Conservation (phyloP, 2,888 invertebrate species). For the Automeris io region DNA sequence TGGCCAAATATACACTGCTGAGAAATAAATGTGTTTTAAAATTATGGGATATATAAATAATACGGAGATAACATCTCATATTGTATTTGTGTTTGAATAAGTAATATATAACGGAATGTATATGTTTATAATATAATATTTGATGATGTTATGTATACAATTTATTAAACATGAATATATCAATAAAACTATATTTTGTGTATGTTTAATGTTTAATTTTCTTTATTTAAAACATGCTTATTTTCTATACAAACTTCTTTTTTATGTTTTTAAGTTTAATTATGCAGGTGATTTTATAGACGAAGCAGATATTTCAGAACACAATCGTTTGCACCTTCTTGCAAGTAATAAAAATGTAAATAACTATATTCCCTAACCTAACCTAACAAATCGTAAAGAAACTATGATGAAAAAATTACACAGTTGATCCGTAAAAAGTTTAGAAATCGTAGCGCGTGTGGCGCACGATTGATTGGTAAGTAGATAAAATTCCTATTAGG, state of each 20-base stretch:
- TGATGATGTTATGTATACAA: conserved; percentile 78
- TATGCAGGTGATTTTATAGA: too few relatives aligned
- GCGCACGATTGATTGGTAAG: too few relatives aligned
- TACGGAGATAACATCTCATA: conserved; percentile 74
- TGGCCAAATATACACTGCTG: too few relatives aligned
- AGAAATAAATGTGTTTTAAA: conserved; percentile 53
- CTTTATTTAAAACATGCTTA: neutral
- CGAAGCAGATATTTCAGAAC: too few relatives aligned
- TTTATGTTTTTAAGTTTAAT: neutral
- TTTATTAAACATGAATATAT: conserved; percentile 78
- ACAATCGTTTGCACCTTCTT: too few relatives aligned
- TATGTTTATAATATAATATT: conserved; percentile 77
- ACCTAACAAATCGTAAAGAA: too few relatives aligned
- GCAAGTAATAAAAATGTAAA: too few relatives aligned
- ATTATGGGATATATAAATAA: conserved; percentile 56
- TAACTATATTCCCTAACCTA: too few relatives aligned
- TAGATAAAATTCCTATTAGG: too few relatives aligned
- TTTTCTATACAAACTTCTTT: neutral
- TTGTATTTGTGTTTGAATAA: conserved; percentile 75
- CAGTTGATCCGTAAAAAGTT: too few relatives aligned
- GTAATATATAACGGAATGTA: conserved; percentile 76
- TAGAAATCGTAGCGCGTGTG: too few relatives aligned
- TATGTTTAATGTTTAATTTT: conserved; percentile 67
- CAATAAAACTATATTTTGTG: conserved; percentile 79
- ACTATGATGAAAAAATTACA: too few relatives aligned